phyloP scores from a whole-genome alignment of 2,888 invertebrate genomes.

The Autographa pulchrina region DNA sequence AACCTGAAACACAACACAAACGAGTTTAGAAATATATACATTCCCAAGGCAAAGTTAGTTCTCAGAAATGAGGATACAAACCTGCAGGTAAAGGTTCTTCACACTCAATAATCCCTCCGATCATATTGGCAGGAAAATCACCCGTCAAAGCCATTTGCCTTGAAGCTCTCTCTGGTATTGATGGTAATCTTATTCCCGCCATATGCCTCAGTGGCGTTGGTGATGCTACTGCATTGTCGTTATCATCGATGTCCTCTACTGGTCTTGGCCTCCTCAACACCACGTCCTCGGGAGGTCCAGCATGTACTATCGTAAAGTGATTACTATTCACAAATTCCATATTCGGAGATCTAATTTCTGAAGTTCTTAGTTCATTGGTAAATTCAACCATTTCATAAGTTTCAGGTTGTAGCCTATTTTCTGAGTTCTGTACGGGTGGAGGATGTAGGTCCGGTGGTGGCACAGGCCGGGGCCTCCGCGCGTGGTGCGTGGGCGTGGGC shows the following conservation, averaged over 20 bases:
- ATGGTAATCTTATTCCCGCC: conserved; percentile 93
- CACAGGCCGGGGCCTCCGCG: conserved; percentile 91
- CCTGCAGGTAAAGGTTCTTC: conserved; percentile 96
- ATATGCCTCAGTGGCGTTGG: conserved; percentile 91
- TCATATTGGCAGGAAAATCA: conserved; percentile 88
- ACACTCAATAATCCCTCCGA: conserved; percentile 89
- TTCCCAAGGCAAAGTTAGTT: background rate
- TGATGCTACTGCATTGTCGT: conserved; percentile 87
- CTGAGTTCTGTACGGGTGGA: conserved; percentile 83
- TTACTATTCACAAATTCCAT: conserved; percentile 89
- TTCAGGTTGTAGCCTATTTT: conserved; percentile 70
- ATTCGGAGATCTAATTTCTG: conserved; percentile 88
- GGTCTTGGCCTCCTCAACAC: conserved; percentile 84
- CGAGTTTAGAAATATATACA: background rate
- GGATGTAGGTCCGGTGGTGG: conserved; percentile 89
- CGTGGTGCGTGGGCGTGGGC: conserved; percentile 96
- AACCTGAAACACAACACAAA: conserved; percentile 90
- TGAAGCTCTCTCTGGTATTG: conserved; percentile 93
- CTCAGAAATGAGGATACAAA: conserved; percentile 76
- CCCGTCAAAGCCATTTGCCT: conserved; percentile 89
- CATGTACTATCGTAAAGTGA: conserved; percentile 88
- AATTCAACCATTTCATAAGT: conserved; percentile 87
- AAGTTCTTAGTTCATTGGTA: conserved; percentile 84
- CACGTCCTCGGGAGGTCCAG: conserved; percentile 86
- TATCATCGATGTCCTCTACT: conserved; percentile 81